These are phyloP conservation scores for Leptocoma aspasia DNA, from an alignment of 2,113 vertebrate genomes.

Conservation along the genomic window DNA sequence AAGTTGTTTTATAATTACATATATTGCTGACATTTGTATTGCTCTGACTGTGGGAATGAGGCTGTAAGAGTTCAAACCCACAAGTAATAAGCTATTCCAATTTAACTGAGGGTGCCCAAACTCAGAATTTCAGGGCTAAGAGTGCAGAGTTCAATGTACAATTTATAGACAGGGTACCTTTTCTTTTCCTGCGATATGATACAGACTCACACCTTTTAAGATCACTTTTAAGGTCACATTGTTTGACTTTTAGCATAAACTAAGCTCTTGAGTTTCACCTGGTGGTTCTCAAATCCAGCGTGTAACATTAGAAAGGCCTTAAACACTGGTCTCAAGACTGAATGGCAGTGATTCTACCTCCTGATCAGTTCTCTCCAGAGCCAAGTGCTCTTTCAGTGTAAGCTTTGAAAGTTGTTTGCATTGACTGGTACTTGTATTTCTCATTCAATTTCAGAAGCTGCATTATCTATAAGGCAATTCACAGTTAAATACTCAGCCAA, in stretches of 20 bases:
- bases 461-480: neutral
- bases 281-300: neutral
- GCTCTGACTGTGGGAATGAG: neutral
- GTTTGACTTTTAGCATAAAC: conserved; percentile 51
- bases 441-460: neutral
- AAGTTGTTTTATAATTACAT: neutral
- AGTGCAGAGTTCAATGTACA: neutral
- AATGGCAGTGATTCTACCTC: neutral
- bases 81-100: neutral
- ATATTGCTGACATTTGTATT: neutral
- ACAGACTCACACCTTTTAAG: conserved; percentile 25
- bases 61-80: neutral
- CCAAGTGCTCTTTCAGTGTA: neutral
- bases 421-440: neutral
- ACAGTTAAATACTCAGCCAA: neutral
- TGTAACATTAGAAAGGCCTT: neutral
- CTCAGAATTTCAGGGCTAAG: neutral
- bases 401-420: neutral
- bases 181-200: conserved; percentile 10
- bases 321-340: neutral
- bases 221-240: neutral
- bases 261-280: neutral
- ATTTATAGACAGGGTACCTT: neutral
- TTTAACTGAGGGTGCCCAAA: neutral
- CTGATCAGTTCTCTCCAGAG: neutral